These are phyloP conservation scores for Halcyon badia DNA, from an alignment of 2,797 vertebrate species.

Conservation along the genomic window DNA sequence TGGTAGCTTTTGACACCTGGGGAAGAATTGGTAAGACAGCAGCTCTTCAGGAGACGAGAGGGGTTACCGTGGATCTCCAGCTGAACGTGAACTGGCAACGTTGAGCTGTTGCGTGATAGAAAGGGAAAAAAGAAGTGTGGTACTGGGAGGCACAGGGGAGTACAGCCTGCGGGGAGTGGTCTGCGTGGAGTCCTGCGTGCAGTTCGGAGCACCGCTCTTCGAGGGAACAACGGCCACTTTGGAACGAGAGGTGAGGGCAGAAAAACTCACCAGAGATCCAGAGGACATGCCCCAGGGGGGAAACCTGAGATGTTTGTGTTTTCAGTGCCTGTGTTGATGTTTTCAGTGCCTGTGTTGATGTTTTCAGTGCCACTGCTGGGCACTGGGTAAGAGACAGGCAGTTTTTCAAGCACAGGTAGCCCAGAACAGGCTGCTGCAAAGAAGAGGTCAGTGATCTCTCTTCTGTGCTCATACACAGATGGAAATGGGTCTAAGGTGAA, in stretches of 20 bases:
- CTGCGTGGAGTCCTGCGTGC: not conserved
- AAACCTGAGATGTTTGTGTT: fast-evolving
- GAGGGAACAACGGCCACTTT: not conserved
- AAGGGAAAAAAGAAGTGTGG: not conserved
- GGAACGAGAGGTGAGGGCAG: not conserved
- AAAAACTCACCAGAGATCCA: not conserved
- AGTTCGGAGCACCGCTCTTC: not conserved
- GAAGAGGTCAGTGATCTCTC: not conserved
- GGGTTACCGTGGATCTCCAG: not conserved
- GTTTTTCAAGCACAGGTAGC: not conserved
- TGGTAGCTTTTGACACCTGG: not conserved
- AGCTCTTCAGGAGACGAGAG: not conserved
- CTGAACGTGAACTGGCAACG: fast-evolving
- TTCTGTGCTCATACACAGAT: not conserved
- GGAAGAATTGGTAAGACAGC: not conserved
- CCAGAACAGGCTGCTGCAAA: not conserved
- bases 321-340: not conserved
- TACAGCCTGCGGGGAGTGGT: not conserved
- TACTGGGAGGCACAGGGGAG: not conserved
- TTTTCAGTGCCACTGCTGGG: not conserved
- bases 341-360: not conserved
- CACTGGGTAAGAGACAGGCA: not conserved
- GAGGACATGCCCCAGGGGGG: not conserved
- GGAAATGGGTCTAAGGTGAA: not conserved
- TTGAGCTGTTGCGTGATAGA: not conserved